Conservation (phyloP, 1,140 invertebrate genomes). For the Hypothenemus hampei region DNA sequence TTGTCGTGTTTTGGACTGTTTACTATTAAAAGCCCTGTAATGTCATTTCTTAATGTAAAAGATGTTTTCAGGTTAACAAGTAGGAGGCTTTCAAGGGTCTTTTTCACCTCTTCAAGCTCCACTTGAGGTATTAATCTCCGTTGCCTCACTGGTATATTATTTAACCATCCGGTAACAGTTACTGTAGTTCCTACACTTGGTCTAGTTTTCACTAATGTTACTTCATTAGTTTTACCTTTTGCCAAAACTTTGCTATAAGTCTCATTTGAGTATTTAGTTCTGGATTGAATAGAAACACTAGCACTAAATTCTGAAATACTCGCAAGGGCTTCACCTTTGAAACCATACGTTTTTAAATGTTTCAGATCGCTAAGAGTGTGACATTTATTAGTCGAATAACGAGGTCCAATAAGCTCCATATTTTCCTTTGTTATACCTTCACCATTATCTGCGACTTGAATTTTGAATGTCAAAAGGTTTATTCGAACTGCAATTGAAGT, state of each 20-base stretch:
- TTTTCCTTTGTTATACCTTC: slow-evolving; percentile 51
- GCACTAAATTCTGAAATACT: slow-evolving; percentile 54
- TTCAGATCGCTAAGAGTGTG: slow-evolving; percentile 48
- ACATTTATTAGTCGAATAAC: slow-evolving; percentile 62
- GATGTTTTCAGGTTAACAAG: slow-evolving; percentile 55
- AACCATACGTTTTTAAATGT: slow-evolving; percentile 55
- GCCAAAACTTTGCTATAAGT: slow-evolving; percentile 51
- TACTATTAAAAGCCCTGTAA: slow-evolving; percentile 51
- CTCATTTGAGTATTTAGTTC: slow-evolving; percentile 39
- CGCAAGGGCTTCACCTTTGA: slow-evolving; percentile 59
- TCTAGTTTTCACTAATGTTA: slow-evolving; percentile 26
- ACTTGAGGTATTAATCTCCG: slow-evolving; percentile 49
- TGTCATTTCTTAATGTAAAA: slow-evolving; percentile 58
- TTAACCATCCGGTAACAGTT: slow-evolving; percentile 57
- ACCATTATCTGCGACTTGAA: slow-evolving; percentile 67
- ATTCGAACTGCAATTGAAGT: slow-evolving; percentile 58
- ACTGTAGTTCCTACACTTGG: slow-evolving; percentile 61
- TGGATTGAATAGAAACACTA: slow-evolving; percentile 54
- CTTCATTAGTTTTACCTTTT: slow-evolving; percentile 13
- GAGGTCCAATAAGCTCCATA: slow-evolving; percentile 52
- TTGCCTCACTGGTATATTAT: slow-evolving; percentile 57
- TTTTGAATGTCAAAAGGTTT: slow-evolving; percentile 51
- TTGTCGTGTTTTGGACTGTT: slow-evolving; percentile 52
- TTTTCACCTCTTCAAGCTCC: slow-evolving; percentile 55
- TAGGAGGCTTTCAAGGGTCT: slow-evolving; percentile 53